phyloP scores from a whole-genome alignment of 2,797 vertebrate species.

The Cheirogaleus major region DNA sequence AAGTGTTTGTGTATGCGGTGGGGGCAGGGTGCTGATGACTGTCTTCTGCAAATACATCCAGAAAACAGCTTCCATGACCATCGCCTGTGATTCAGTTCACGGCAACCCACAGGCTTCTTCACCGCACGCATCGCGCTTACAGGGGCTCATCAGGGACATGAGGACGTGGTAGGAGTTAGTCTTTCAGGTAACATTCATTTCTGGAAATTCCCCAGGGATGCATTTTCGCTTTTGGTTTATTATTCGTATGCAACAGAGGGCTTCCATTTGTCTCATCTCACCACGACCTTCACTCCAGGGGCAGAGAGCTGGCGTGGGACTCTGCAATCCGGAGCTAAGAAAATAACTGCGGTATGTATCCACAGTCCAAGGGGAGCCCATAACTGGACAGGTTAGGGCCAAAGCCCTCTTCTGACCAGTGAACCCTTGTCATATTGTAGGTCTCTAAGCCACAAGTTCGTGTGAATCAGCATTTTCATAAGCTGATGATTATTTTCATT shows the following conservation, averaged over 20 bases:
- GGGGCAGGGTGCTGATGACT: neutral
- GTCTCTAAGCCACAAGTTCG: neutral
- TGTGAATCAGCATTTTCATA: neutral
- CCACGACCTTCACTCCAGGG: neutral
- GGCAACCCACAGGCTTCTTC: no score
- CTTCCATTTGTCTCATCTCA: neutral
- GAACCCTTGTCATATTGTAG: neutral
- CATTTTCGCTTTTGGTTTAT: neutral
- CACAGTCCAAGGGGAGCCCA: neutral
- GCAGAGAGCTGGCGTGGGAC: no score
- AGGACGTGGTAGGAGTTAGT: rapidly evolving
- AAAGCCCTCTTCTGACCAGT: neutral
- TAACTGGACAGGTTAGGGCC: neutral
- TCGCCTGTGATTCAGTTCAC: no score
- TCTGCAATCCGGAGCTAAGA: neutral
- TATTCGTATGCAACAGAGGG: neutral
- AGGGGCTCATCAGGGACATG: neutral
- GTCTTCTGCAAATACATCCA: neutral
- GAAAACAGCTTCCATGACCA: neutral
- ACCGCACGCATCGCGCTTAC: neutral
- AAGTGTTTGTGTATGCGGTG: neutral
- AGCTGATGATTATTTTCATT: neutral
- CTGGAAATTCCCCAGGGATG: neutral
- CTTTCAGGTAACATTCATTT: neutral
- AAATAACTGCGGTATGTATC: neutral